Evolutionary conservation across 2,888 invertebrate genomes (phyloP).

Genomic region (Enoplolaimus lenunculus): DNA sequence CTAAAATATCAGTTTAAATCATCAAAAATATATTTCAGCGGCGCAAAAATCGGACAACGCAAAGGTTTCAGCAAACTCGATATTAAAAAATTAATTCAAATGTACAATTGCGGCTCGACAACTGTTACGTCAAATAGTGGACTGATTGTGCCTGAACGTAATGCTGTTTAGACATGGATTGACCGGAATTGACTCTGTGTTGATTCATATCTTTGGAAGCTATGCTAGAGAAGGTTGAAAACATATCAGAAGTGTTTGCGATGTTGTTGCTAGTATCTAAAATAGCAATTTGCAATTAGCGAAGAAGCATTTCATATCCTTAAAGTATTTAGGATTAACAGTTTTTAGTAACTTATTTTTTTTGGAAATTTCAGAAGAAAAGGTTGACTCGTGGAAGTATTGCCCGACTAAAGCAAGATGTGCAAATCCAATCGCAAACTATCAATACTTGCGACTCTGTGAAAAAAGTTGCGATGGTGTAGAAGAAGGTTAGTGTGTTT

Average conservation of each 20-base stretch:
- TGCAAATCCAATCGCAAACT: not conserved
- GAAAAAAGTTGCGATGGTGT: not conserved
- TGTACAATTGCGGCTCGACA: not conserved
- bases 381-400: not conserved
- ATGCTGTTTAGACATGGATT: too few relatives aligned
- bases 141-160: not conserved
- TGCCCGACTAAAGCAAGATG: not conserved
- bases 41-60: not conserved
- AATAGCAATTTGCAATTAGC: too few relatives aligned
- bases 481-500: not conserved
- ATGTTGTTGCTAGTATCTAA: too few relatives aligned
- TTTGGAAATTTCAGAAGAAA: not conserved
- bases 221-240: too few relatives aligned
- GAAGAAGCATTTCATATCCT: too few relatives aligned
- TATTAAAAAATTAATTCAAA: not conserved
- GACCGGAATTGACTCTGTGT: too few relatives aligned
- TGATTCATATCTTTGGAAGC: too few relatives aligned
- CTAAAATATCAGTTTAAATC: too few relatives aligned
- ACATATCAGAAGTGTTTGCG: too few relatives aligned
- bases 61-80: not conserved
- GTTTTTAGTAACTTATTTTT: too few relatives aligned
- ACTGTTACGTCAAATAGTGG: not conserved
- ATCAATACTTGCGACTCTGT: not conserved
- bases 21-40: not conserved
- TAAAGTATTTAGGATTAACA: too few relatives aligned